A percentile compares a stretch with the other conserved stretches of the same genome.
phyloP scores from a whole-genome alignment of 2,797 vertebrate species.

The Macroramphosus scolopax region DNA sequence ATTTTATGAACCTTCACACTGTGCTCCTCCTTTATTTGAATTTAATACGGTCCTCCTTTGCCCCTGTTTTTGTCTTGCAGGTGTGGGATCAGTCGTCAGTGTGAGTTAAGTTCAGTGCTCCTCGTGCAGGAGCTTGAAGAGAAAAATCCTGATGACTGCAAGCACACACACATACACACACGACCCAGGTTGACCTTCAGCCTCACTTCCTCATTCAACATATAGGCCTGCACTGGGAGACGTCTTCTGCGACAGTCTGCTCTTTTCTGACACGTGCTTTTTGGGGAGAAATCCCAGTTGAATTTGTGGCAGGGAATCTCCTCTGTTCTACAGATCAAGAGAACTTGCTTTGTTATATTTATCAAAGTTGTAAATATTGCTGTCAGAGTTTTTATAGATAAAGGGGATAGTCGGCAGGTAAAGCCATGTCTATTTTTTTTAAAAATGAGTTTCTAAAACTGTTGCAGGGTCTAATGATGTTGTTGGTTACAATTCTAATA shows the following conservation, averaged over 20 bases:
- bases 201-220: conserved; percentile 30
- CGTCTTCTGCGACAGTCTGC: conserved; percentile 59
- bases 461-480: conserved; percentile 58
- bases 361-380: conserved; percentile 74
- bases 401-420: conserved; percentile 70
- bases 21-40: no score
- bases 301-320: conserved; percentile 50
- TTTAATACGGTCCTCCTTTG: conserved; percentile 7
- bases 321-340: conserved; percentile 29
- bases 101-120: conserved; percentile 68
- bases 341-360: conserved; percentile 55
- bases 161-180: conserved; percentile 30
- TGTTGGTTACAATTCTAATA: conserved; percentile 27
- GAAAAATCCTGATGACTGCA: conserved; percentile 45
- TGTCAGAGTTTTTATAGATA: conserved; percentile 76
- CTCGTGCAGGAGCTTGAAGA: conserved; percentile 24
- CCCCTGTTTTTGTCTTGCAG: conserved; percentile 70
- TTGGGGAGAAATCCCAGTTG: conserved; percentile 29
- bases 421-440: conserved; percentile 82
- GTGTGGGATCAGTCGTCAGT: conserved; percentile 99
- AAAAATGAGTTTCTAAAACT: conserved; percentile 73
- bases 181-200: conserved; percentile 49
- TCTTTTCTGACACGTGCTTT: conserved; percentile 44
- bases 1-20: no score
- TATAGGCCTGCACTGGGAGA: conserved; percentile 50